Evolutionary conservation across 2,888 invertebrate species (phyloP), one percentile per base, ranked within the genome.

Genomic region (Carcina quercana): DNA sequence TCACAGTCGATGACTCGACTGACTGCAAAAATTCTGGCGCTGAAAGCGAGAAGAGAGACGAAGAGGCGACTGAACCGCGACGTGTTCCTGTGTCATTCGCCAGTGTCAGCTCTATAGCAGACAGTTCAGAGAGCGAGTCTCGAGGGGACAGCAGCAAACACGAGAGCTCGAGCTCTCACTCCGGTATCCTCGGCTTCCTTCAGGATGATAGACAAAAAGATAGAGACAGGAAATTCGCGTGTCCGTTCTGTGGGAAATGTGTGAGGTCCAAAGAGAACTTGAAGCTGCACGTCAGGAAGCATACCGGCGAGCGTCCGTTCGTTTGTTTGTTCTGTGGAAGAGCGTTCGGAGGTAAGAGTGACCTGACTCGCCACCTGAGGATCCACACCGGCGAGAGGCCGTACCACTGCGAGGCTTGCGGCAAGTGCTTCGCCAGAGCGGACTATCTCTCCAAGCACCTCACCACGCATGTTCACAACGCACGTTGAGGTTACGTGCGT

Each of bases 351-450:
- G 94, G 94, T 14, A 95, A 95, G 71, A 93, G 93, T 60, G 94
- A 95, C 62, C 78, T 95, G 50, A 95, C 94, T 11, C 89, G 94
- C 15, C 95, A 95, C 67, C 84, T 95, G 43, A 88, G 95, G 45
- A 95, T 95, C 45, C 95, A 95, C 68, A 95, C 95, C 7, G 95
- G 95, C 21, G 95, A 95, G 73, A 85, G 95, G 39, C 95, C 95
- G 17, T 95, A 95, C 73, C 94, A 94, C 68, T 95, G 95, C 80
- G 94, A 95, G 72, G 94, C 94, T 69, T 95, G 95, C 73, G 95
- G 94, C 45, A 95, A 95, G 74, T 94, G 94, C 69, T 95, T 95
- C 74, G 95, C 95, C 14, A 87, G 95, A 30, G 95, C 95, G 32
- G 95, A 95, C 69, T 95, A 95, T 62, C 88, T 95, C 35, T 94